These are phyloP conservation scores for Myotis yumanensis DNA, from an alignment of 2,113 vertebrate genomes.

Conservation along the genomic window DNA sequence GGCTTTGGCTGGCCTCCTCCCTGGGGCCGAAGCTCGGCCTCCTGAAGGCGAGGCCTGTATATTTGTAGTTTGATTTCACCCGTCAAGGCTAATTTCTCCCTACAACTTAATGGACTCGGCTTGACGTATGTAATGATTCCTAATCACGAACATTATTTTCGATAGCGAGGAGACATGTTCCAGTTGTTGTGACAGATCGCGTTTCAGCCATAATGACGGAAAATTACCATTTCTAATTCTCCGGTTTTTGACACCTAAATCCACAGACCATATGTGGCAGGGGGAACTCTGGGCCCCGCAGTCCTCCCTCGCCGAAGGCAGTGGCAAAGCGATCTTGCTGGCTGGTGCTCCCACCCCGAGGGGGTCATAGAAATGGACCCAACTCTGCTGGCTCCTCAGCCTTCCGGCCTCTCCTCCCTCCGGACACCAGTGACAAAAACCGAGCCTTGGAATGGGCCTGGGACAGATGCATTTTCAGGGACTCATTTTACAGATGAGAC, in stretches of 20 bases:
- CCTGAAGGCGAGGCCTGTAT: slow-evolving; percentile 84
- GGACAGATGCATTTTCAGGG: not conserved
- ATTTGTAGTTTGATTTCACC: slow-evolving; percentile 85
- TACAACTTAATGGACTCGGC: slow-evolving; percentile 87
- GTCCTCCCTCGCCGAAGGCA: not conserved
- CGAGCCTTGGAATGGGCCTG: not conserved
- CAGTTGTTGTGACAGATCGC: slow-evolving; percentile 92
- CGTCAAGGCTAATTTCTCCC: slow-evolving; percentile 90
- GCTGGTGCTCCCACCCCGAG: not conserved
- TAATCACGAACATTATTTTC: slow-evolving; percentile 92
- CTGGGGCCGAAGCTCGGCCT: slow-evolving; percentile 44
- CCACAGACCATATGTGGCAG: slow-evolving; percentile 87
- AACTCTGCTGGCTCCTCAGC: not conserved
- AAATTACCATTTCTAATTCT: slow-evolving; percentile 91
- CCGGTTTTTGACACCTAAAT: slow-evolving; percentile 88
- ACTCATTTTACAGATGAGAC: not conserved
- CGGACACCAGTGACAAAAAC: not conserved
- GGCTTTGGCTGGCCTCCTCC: slow-evolving; percentile 68
- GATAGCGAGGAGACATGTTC: slow-evolving; percentile 87
- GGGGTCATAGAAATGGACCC: rapidly evolving
- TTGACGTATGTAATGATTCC: slow-evolving; percentile 90
- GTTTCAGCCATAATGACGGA: slow-evolving; percentile 90
- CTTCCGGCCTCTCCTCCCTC: not conserved
- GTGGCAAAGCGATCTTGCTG: not conserved
- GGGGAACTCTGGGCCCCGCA: not conserved